Percentiles rank a stretch among this genome's conserved stretches.
phyloP scores from a whole-genome alignment of 2,113 vertebrate species.

The Centropus unirufus region DNA sequence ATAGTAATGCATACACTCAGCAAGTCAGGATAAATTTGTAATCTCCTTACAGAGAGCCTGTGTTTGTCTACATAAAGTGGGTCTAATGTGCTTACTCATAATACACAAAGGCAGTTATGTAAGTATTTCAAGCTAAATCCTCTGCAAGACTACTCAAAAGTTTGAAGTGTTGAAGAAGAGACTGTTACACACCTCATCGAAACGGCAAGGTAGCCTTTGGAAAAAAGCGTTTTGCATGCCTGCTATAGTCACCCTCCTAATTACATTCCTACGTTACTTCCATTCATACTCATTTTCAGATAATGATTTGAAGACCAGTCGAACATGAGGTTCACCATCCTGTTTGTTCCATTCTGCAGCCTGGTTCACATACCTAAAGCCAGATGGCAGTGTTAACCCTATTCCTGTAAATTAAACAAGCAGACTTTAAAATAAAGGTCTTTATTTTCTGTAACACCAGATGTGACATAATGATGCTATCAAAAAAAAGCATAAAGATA shows the following conservation, averaged over 20 bases:
- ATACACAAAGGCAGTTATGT: neutral
- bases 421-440: neutral
- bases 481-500: neutral
- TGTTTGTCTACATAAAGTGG: neutral
- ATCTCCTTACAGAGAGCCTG: accelerated
- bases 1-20: neutral
- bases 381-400: neutral
- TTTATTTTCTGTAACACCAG: neutral
- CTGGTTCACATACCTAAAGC: neutral
- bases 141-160: neutral
- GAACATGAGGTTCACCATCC: neutral
- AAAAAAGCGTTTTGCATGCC: accelerated
- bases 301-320: neutral
- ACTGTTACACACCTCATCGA: neutral
- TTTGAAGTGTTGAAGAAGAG: neutral
- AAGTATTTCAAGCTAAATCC: neutral
- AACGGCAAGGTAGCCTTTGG: neutral
- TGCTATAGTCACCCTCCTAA: neutral
- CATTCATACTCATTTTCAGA: neutral
- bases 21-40: neutral
- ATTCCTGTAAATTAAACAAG: neutral
- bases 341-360: accelerated
- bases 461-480: neutral
- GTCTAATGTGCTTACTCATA: accelerated
- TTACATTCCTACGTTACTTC: neutral